Evolutionary conservation across 2,797 vertebrate species (phyloP), one percentile per base, ranked within the genome.

Genomic region (Melanotaenia trifasciata): DNA sequence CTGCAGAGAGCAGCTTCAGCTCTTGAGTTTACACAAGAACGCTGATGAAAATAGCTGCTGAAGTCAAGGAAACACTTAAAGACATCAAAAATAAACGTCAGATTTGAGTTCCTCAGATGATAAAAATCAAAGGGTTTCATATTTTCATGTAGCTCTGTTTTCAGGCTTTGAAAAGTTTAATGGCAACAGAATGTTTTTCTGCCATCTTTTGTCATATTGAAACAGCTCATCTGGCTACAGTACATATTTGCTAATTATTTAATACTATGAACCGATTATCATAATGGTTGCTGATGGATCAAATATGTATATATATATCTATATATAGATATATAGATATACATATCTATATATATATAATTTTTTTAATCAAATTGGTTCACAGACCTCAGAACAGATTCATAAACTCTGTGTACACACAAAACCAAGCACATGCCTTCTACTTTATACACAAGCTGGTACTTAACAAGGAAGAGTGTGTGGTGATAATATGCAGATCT

Each of bases 11-110:
- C 58, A 66, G 62, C 67, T 63, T n/a, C 63, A 36, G 57, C 76
- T 26, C 61, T 76, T 20, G 2, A 53, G 26, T 53, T 81, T 57
- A 63, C 62, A 77, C 45, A 67, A 36, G 11, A 72, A 51, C 5
- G 0, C 33, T 20, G 12, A 1, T 3, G 9, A 4, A 57, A 67
- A 58, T 53, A 62, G 18, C 50, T 64, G 54, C 22, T 26, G 16
- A 64, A 50, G 47, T 62, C 43, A 58, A 58, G 6, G 5, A 54
- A 51, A 67, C 45, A 64, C 43, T 65, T 43, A 63, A 56, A 22
- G 9, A 56, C 47, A 67, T 54, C 18, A 63, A 70, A 40, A 76
- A 67, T 13, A 0, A 62, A 61, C 54, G 16, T 22, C 51, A 32
- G n/a, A 62, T 45, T 43, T 45, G 1, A 47, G 57, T 38, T 72